Evolutionary conservation across 2,888 invertebrate genomes (phyloP).

Genomic region (Rotaria macrura): DNA sequence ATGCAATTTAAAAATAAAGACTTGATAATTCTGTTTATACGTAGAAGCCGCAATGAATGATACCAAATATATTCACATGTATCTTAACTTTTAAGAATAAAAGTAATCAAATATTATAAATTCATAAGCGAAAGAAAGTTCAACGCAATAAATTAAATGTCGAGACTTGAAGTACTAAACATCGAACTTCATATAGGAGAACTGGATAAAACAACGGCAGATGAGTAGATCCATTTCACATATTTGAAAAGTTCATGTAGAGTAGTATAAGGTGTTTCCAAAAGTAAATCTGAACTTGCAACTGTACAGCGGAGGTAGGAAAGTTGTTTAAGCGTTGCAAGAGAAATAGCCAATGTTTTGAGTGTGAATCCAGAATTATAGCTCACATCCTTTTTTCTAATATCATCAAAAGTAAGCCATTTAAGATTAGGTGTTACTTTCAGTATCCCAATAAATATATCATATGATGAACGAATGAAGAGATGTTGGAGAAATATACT

Average conservation of each 20-base stretch:
- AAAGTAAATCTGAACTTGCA: rapidly evolving
- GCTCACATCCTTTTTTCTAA: rapidly evolving
- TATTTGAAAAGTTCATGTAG: not conserved
- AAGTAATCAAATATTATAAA: too few species aligned
- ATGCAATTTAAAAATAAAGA: too few species aligned
- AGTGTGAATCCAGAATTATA: not conserved
- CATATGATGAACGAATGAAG: not conserved
- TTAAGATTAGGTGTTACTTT: not conserved
- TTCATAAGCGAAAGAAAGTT: too few species aligned
- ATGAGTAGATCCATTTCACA: not conserved
- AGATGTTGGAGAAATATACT: not conserved
- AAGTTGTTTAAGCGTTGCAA: not conserved
- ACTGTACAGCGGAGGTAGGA: not conserved
- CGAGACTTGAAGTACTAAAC: too few species aligned
- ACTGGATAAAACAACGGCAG: not conserved
- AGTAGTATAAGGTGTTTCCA: not conserved
- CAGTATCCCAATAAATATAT: not conserved
- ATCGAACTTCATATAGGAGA: not conserved
- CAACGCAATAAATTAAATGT: too few species aligned
- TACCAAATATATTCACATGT: too few species aligned
- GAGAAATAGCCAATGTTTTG: not conserved
- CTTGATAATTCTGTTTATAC: too few species aligned
- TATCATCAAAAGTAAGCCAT: not conserved
- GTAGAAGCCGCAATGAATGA: too few species aligned
- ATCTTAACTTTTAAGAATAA: too few species aligned